phyloP scores from a whole-genome alignment of 2,888 invertebrate species.

The Antheraea yamamai region DNA sequence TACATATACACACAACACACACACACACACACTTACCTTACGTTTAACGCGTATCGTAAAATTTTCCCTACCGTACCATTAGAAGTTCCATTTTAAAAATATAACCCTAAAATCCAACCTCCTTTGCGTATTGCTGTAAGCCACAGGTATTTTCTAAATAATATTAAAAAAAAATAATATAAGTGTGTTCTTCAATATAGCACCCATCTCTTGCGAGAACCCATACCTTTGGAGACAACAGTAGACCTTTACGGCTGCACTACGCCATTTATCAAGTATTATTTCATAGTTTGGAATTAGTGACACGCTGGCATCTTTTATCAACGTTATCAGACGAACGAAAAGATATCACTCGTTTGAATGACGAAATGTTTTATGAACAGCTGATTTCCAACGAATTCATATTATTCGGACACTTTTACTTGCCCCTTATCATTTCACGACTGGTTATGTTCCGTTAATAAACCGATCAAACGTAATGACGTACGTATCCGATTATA shows the following conservation, averaged over 20 bases:
- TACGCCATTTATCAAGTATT: not conserved
- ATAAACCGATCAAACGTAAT: not conserved
- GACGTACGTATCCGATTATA: not conserved
- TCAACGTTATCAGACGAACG: not conserved
- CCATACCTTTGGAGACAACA: no score
- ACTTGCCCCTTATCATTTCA: not conserved
- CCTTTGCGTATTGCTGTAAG: no score
- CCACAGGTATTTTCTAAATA: no score
- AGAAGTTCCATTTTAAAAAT: no score
- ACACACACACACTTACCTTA: no score
- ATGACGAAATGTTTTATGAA: conserved; percentile 5
- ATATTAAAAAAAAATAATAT: no score
- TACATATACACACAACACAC: no score
- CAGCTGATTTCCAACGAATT: conserved; percentile 10
- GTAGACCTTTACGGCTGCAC: not conserved
- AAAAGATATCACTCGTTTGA: not conserved
- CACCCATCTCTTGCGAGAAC: no score
- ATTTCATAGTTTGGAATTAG: not conserved
- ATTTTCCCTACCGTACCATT: no score
- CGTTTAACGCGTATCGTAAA: no score
- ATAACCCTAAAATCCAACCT: no score
- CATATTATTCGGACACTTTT: not conserved
- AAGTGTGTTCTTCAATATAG: no score
- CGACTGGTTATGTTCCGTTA: not conserved
- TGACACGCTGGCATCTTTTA: not conserved